Percentiles rank a stretch among this genome's conserved stretches.
These are phyloP conservation scores for Ligdia adustata DNA, from an alignment of 2,888 invertebrate species.

Conservation along the genomic window DNA sequence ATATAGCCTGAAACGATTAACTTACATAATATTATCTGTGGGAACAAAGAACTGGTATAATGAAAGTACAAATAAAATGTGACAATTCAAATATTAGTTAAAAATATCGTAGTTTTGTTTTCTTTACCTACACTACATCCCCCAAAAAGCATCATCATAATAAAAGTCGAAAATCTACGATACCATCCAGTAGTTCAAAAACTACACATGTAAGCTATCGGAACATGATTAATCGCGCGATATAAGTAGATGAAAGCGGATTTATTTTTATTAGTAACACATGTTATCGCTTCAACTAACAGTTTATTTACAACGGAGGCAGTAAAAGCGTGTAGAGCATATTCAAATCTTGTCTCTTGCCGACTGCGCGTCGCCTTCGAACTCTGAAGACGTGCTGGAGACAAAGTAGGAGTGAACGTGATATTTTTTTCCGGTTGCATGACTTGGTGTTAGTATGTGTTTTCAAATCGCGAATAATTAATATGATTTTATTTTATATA, in stretches of 20 bases:
- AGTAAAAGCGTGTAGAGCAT: conserved; percentile 38
- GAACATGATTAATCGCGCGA: conserved; percentile 33
- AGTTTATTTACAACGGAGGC: conserved; percentile 38
- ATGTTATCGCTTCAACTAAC: conserved; percentile 42
- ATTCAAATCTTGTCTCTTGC: conserved; percentile 36
- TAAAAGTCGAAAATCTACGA: background rate
- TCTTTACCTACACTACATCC: background rate
- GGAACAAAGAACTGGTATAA: too few species aligned
- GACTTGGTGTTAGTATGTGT: too few species aligned
- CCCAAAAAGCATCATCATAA: background rate
- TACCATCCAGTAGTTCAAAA: conserved; percentile 21
- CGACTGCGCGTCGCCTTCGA: conserved; percentile 35
- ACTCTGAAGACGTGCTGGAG: conserved; percentile 45
- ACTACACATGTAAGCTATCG: conserved; percentile 35
- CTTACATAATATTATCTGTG: too few species aligned
- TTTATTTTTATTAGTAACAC: conserved; percentile 39
- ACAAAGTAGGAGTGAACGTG: background rate
- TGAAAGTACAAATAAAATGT: too few species aligned
- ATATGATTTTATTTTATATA: too few species aligned
- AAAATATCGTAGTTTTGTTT: conserved; percentile 1
- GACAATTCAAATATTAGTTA: too few species aligned
- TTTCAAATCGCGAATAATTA: too few species aligned
- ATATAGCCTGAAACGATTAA: too few species aligned
- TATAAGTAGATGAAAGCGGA: conserved; percentile 35
- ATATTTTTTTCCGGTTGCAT: background rate